A percentile compares a stretch with the other conserved stretches of the same genome.
phyloP scores from a whole-genome alignment of 1,140 invertebrate genomes.

The Agrypnia vestita region DNA sequence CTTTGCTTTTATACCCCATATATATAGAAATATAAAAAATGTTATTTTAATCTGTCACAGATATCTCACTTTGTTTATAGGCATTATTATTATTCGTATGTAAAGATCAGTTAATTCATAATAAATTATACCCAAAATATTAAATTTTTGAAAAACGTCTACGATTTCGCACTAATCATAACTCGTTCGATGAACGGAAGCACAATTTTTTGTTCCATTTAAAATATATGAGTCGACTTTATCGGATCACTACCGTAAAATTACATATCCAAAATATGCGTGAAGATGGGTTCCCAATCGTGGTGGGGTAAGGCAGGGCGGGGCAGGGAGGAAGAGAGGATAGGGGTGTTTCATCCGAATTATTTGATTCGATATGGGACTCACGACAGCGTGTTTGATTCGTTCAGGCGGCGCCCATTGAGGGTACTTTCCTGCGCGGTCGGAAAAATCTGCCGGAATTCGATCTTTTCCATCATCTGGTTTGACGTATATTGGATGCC shows the following conservation, averaged over 20 bases:
- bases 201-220: not conserved
- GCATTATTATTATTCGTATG: no score
- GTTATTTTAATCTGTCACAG: no score
- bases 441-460: conserved; percentile 39
- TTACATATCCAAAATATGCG: conserved; percentile 30
- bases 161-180: no score
- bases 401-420: conserved; percentile 20
- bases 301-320: no score
- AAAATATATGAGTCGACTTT: conserved; percentile 21
- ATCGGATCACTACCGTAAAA: conserved; percentile 19
- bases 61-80: no score
- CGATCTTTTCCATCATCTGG: conserved; percentile 47
- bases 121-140: no score
- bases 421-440: conserved; percentile 7
- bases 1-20: no score
- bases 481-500: conserved; percentile 46
- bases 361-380: conserved; percentile 39
- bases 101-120: no score
- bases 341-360: conserved; percentile 15
- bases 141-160: no score
- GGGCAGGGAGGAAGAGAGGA: no score
- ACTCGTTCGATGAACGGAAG: no score
- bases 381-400: conserved; percentile 35
- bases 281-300: conserved; percentile 20
- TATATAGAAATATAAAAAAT: no score